Base-by-base conservation (phyloP, 2,113 vertebrate genomes). In the Phylloscopus trochilus region DNA sequence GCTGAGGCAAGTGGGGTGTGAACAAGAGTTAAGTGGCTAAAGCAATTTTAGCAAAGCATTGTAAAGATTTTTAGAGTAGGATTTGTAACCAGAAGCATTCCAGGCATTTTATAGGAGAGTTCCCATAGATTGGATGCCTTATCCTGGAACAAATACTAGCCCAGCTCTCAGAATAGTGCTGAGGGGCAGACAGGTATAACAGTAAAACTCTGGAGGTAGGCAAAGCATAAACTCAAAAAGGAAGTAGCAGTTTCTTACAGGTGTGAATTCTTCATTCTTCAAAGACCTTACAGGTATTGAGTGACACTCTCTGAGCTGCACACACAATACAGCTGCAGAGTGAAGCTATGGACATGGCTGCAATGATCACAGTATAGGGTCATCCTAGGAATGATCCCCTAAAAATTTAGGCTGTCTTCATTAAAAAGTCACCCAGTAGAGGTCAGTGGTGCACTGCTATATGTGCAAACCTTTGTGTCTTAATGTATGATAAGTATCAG, bases 401-500 rank as follows among this genome's bases (percentile, higher is more conserved):
- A 49, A n/a, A 51, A 55, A 7, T 44, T 41, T 43, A 24, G 41
- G 8, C 58, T 82, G 22, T 75, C 31, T 35, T 64, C n/a, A 59
- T n/a, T 68, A 56, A 52, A 63, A 52, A 62, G 13, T 49, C 60
- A 23, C 69, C 96, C 96, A 93, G 79, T 12, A 95, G 94, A 90
- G 93, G 96, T 95, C 96, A 96, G 87, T 91, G 64, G 72, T 90
- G 90, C 24, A 22, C 83, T 70, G 47, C 72, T 70, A 4, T 31
- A 21, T n/a, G 11, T 39, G 13, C 31, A 63, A 63, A 53, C 26
- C 1, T 80, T 51, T 63, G 35, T 55, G 53, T 62, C 31, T 51
- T 47, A 15, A 11, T 13, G 2, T 16, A 2, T 39, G 37, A 0
- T 37, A 31, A 56, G 7, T 55, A 17, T 5, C 23, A 19, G 55